phyloP scores from a whole-genome alignment of 2,797 vertebrate species.

The Fringilla coelebs region DNA sequence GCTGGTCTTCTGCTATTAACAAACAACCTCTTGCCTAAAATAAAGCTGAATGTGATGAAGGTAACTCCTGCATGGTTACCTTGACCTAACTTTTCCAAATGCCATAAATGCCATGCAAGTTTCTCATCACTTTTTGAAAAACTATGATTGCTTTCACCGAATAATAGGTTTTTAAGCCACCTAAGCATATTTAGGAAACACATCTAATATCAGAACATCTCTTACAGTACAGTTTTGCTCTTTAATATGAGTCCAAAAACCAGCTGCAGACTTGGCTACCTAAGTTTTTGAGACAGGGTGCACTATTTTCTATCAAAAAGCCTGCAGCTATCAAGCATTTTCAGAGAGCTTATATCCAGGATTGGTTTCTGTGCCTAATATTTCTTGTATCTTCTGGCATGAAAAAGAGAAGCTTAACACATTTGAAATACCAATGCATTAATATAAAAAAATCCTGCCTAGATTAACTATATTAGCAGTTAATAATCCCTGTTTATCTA shows the following conservation, averaged over 20 bases:
- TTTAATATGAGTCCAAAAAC: not conserved
- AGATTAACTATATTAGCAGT: not conserved
- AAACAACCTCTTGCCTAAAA: not conserved
- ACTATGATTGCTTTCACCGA: not conserved
- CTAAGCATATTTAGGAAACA: not conserved
- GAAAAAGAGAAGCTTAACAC: not conserved
- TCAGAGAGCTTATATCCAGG: not conserved
- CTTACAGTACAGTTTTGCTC: not conserved
- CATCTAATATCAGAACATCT: not conserved
- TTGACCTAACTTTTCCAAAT: not conserved
- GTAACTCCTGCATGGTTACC: not conserved
- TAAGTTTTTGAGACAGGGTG: not conserved
- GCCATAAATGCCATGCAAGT: not conserved
- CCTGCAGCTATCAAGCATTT: not conserved
- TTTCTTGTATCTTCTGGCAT: not conserved
- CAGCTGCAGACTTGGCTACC: not conserved
- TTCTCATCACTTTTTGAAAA: not conserved
- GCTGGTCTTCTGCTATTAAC: not conserved
- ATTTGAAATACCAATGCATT: not conserved
- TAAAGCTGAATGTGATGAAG: not conserved
- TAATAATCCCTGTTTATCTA: not conserved
- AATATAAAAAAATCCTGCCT: not conserved
- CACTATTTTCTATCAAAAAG: not conserved
- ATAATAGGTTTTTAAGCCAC: not conserved
- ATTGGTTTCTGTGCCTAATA: not conserved